Evolutionary conservation across 2,888 invertebrate genomes (phyloP), one percentile per base, ranked within the genome.

Genomic region (Nipponacmea schrenckii): DNA sequence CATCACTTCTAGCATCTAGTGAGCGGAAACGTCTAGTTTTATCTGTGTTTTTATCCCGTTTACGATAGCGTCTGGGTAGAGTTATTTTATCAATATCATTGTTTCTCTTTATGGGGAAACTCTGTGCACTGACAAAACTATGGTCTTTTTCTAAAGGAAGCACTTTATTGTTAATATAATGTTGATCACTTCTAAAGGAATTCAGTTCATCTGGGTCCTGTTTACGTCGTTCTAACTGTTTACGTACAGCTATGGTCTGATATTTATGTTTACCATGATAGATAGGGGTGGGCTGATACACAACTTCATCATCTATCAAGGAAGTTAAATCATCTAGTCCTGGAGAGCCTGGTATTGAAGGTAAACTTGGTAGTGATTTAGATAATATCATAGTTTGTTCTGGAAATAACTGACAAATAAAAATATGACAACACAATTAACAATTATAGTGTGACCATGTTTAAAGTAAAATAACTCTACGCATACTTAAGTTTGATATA

Each of bases 191-290:
- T 24, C 56, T 20, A 14, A 56, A 12, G 20, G 56, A 56, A 56
- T 56, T 56, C 24, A 56, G 56, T 69, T 64, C 69, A 69, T 63
- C 69, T 3, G 26, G 44, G 20, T 64, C 46, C 14, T 31, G 45
- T 12, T 64, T 50, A 4, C 81, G 45, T 27, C 70, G 75, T 10
- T 73, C 46, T 0, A 81, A 68, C 56, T 78, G 77, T 73, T 81
- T 81, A 31, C 76, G 77, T 65, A 81, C 78, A 8, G 81, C 76
- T 27, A 83, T 80, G 62, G 77, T 79, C 71, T 83, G 81, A 62
- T 79, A 82, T 62, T 79, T 67, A 56, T 80, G 78, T 69, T 75
- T 79, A 27, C 77, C 64, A 74, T 80, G 67, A 78, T 68, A 62
- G 77, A 80, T 67, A 66, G 79, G 10, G 75, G 79, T 48, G 77